A percentile compares a stretch with the other conserved stretches of the same genome.
These are phyloP conservation scores for Ectobius pallidus DNA, from an alignment of 2,888 invertebrate species.

Conservation along the genomic window DNA sequence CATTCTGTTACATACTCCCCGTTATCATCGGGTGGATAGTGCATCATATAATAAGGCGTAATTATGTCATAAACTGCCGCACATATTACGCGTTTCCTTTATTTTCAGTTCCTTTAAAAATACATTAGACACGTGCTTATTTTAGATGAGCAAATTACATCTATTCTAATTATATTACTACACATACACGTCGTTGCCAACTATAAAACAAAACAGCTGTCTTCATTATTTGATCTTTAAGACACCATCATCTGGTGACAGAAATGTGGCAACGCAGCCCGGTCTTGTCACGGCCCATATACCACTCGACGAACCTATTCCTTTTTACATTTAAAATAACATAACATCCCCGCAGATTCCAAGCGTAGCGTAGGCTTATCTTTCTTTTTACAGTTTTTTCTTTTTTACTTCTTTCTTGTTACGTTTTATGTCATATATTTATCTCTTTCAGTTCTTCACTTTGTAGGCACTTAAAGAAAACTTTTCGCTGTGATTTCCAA, in stretches of 20 bases:
- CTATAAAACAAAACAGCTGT: neutral
- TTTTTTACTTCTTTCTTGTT: too few relatives aligned
- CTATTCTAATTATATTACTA: slow-evolving; percentile 12
- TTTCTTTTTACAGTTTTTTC: slow-evolving; percentile 22
- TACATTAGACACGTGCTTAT: neutral
- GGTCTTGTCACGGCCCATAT: slow-evolving; percentile 36
- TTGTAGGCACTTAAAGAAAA: slow-evolving; percentile 28
- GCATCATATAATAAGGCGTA: too few relatives aligned
- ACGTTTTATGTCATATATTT: slow-evolving; percentile 19
- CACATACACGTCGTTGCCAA: neutral
- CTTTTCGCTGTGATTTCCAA: slow-evolving; percentile 22
- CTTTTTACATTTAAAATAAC: slow-evolving; percentile 31
- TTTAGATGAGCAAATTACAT: neutral
- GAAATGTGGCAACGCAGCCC: slow-evolving; percentile 27
- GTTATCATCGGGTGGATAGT: too few relatives aligned
- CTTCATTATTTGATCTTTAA: neutral
- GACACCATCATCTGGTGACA: slow-evolving; percentile 9
- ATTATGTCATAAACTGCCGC: neutral
- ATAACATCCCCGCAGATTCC: slow-evolving; percentile 8
- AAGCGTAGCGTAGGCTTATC: neutral
- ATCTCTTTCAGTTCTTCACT: slow-evolving; percentile 25
- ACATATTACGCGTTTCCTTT: neutral
- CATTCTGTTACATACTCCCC: too few relatives aligned
- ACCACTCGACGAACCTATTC: slow-evolving; percentile 35
- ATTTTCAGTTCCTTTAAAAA: slow-evolving; percentile 2